Base-by-base conservation (phyloP, 2,888 invertebrate species). In the Lepidocyrtinus sp. region DNA sequence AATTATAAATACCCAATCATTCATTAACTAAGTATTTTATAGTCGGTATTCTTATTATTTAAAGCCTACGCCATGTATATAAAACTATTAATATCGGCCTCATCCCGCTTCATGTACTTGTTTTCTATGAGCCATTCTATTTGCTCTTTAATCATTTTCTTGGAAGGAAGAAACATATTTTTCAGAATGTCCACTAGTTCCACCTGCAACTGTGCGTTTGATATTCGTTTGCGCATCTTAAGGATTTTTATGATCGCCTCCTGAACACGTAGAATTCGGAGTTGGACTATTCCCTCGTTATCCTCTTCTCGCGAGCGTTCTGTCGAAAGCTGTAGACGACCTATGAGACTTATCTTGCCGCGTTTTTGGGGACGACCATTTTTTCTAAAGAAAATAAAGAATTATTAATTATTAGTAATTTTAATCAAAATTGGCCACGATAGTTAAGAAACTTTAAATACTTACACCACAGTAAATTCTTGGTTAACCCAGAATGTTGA, bases 131-230 rank as follows among this genome's bases (percentile, higher is more conserved):
- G 93, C 99, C 99, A 99, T 89, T 99, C 99, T 71, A 99, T 92
- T 90, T 99, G 99, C 90, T 99, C 99, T 90, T 99, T 99, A 87
- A 99, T 99, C 95, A 99, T 96, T 90, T 99, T 98, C 90, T 98
- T 98, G 83, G 97, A 97, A 25, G 99, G 99, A 88, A 99, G 91
- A 91, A 99, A 99, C 98, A 99, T 98, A 89, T 98, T 98, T 90
- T 98, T 98, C 87, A 99, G 90, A 88, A 99, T 98, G 90, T 99
- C 99, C 19, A 99, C 95, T 79, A 99, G 91, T 90, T 99, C 99
- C 75, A 97, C 96, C 91, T 99, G 99, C 83, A 99, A 90, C 86
- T 97, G 95, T 69, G 96, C 96, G 89, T 98, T 98, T 65, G 95
- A 94, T 83, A 98, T 95, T 82, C 93, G 92, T 89, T 99, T 99